Percentiles rank a stretch among this genome's conserved stretches.
phyloP scores from a whole-genome alignment of 2,797 vertebrate species.

The Sternotherus odoratus region DNA sequence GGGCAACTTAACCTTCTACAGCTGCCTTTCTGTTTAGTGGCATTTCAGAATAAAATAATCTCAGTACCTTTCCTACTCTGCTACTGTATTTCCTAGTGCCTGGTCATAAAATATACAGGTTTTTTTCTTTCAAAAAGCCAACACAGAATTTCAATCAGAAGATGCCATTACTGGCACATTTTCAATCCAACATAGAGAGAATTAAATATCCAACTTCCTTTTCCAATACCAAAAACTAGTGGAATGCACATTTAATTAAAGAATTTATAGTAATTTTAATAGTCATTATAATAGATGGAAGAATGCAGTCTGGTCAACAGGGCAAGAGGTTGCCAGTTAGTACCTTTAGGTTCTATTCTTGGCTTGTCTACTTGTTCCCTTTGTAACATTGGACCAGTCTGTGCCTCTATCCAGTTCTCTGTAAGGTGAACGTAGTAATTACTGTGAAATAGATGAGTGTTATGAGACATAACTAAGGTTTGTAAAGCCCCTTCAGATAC shows the following conservation, averaged over 20 bases:
- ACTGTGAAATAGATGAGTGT: not conserved
- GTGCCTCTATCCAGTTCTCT: not conserved
- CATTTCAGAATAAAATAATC: not conserved
- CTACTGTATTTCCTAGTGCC: not conserved
- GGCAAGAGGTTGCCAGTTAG: not conserved
- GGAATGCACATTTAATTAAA: not conserved
- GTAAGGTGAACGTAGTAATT: not conserved
- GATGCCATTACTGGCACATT: not conserved
- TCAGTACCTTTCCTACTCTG: not conserved
- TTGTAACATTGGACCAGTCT: not conserved
- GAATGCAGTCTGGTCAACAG: not conserved
- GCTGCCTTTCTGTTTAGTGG: conserved; percentile 3
- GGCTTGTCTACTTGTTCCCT: not conserved
- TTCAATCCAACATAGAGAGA: conserved; percentile 8
- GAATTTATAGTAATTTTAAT: not conserved
- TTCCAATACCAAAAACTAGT: not conserved
- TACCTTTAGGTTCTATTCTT: not conserved
- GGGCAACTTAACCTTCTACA: not conserved
- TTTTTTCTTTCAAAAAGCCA: not conserved
- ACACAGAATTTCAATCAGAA: not conserved
- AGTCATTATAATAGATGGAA: not conserved
- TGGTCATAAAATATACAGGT: not conserved
- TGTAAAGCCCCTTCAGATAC: not conserved
- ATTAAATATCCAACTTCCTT: not conserved
- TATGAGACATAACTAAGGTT: not conserved